Conservation (phyloP, 1,140 invertebrate genomes). For the Drepana arcuata region DNA sequence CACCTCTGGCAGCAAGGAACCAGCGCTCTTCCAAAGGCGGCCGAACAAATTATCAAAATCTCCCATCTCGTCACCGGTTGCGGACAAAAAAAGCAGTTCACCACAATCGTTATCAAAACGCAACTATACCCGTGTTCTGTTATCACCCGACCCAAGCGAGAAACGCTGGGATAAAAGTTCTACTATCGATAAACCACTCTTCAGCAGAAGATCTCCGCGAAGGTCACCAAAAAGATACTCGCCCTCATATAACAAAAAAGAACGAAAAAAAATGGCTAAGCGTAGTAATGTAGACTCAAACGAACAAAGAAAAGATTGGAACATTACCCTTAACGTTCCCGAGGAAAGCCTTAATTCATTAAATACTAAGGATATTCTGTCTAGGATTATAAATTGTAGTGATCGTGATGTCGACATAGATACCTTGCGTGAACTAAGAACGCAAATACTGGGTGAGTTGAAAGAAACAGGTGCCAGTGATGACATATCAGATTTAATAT, state of each 20-base stretch:
- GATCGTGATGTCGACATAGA: conserved; percentile 58
- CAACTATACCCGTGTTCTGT: conserved; percentile 50
- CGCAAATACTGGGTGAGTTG: conserved; percentile 52
- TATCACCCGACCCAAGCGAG: conserved; percentile 37
- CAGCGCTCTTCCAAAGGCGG: conserved; percentile 53
- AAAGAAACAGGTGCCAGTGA: conserved; percentile 53
- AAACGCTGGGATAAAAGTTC: conserved; percentile 27
- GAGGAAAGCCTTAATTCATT: conserved; percentile 52
- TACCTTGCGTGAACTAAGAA: conserved; percentile 43
- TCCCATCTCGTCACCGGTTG: conserved; percentile 3
- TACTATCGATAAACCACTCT: conserved; percentile 26
- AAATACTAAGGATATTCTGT: conserved; percentile 54
- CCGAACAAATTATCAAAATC: conserved; percentile 31
- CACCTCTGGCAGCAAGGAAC: conserved; percentile 49
- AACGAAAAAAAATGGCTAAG: conserved; percentile 38
- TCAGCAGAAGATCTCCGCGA: conserved; percentile 39
- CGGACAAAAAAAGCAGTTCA: conserved; percentile 1
- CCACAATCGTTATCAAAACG: conserved; percentile 21
- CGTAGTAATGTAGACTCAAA: conserved; percentile 12
- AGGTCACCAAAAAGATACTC: conserved; percentile 26
- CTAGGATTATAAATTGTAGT: conserved; percentile 55
- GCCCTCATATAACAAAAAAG: conserved; percentile 33
- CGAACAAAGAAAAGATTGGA: conserved; percentile 19
- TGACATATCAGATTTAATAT: conserved; percentile 55
- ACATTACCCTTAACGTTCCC: conserved; percentile 58